phyloP scores from a whole-genome alignment of 2,888 invertebrate species.

The Oligia strigilis region DNA sequence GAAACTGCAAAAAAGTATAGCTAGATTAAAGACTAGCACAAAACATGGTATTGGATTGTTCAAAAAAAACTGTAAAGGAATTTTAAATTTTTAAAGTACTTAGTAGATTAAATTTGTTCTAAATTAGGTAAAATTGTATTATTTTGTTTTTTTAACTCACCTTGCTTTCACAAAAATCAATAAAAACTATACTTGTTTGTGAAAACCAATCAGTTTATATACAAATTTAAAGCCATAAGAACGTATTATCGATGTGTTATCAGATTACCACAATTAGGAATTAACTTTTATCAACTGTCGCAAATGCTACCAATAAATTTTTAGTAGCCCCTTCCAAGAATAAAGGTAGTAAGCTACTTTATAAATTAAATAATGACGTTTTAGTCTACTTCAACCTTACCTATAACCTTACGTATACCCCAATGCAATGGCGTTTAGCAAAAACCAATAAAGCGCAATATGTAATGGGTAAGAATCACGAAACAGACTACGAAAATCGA shows the following conservation, averaged over 20 bases:
- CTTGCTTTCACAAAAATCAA: conserved; percentile 54
- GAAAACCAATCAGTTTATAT: conserved; percentile 59
- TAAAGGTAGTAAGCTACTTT: background rate
- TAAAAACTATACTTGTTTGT: conserved; percentile 47
- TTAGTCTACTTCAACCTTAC: background rate
- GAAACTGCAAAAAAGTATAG: background rate
- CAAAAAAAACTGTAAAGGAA: background rate
- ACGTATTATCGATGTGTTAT: conserved; percentile 44
- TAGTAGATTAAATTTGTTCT: background rate
- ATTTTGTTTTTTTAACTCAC: conserved; percentile 44
- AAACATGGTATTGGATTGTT: background rate
- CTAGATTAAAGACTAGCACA: background rate
- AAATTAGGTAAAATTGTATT: background rate
- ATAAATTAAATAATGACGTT: background rate
- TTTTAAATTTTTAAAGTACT: background rate
- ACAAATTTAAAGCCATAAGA: conserved; percentile 61
- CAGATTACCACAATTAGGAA: conserved; percentile 48
- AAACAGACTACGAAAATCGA: conserved; percentile 4
- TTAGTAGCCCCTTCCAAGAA: conserved; percentile 37
- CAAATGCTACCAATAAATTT: conserved; percentile 45
- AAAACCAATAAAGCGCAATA: background rate
- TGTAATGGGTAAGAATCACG: conserved; percentile 24
- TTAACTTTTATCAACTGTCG: conserved; percentile 46
- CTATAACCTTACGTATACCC: background rate
- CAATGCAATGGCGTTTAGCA: background rate